These are phyloP conservation scores for Thyatira batis DNA, from an alignment of 2,888 invertebrate species.

Conservation along the genomic window DNA sequence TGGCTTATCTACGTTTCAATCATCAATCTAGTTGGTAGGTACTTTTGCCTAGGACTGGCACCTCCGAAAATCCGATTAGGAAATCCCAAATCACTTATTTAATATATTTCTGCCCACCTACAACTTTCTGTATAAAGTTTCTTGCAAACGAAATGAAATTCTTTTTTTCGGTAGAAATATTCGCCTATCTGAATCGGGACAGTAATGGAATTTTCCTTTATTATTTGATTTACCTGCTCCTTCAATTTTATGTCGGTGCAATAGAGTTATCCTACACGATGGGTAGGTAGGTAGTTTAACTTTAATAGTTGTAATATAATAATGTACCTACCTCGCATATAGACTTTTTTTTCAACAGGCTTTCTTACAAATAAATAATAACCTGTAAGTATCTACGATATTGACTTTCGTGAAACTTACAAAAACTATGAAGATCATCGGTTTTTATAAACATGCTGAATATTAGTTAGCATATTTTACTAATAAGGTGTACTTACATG, in stretches of 20 bases:
- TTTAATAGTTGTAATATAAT: background rate
- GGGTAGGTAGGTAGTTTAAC: background rate
- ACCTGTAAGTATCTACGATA: too few species aligned
- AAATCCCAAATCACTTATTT: background rate
- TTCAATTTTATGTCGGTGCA: conserved; percentile 68
- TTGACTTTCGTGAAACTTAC: too few species aligned
- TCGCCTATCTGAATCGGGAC: conserved; percentile 61
- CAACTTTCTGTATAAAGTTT: conserved; percentile 24
- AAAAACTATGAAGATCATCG: background rate
- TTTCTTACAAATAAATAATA: too few species aligned
- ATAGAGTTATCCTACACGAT: conserved; percentile 57
- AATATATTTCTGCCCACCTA: background rate
- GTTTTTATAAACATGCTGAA: background rate
- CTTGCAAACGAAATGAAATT: conserved; percentile 51
- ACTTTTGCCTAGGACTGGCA: background rate
- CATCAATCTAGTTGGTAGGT: too few species aligned
- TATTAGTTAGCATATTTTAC: background rate
- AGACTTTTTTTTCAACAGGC: too few species aligned
- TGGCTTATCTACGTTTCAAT: too few species aligned
- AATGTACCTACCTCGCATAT: background rate
- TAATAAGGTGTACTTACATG: background rate
- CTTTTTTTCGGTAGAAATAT: conserved; percentile 61
- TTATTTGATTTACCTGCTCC: conserved; percentile 76
- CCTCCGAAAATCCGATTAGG: background rate
- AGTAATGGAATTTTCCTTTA: conserved; percentile 76